These are phyloP conservation scores for Meiosimyza decipiens DNA, from an alignment of 2,888 invertebrate genomes.

Conservation along the genomic window DNA sequence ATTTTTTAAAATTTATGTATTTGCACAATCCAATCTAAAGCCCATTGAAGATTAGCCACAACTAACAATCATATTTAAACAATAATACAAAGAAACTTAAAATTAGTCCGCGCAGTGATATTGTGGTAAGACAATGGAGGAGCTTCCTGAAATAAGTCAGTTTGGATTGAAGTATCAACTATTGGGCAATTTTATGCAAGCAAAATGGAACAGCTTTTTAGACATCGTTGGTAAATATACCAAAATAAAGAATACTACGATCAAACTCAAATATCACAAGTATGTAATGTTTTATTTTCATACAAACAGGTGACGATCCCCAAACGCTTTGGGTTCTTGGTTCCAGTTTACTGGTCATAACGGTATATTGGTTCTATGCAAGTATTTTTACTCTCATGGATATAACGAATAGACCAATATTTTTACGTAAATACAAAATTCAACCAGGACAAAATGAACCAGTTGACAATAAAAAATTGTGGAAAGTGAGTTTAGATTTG, in stretches of 20 bases:
- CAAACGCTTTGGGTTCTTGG: conserved; percentile 73
- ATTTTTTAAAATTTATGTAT: background rate
- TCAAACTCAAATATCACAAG: too few species aligned
- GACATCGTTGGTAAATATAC: conserved; percentile 69
- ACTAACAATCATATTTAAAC: background rate
- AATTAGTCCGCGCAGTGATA: background rate
- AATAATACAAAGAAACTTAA: background rate
- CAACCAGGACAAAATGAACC: conserved; percentile 83
- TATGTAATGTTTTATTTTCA: background rate
- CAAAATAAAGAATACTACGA: too few species aligned
- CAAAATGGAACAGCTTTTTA: conserved; percentile 76
- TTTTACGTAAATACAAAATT: conserved; percentile 79
- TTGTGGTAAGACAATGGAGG: background rate
- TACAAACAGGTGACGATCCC: conserved; percentile 70
- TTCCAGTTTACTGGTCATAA: conserved; percentile 69
- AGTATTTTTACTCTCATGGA: conserved; percentile 79
- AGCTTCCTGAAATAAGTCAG: conserved; percentile 12
- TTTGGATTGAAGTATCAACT: conserved; percentile 76
- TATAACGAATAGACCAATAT: conserved; percentile 75
- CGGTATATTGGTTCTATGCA: conserved; percentile 80
- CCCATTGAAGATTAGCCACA: background rate
- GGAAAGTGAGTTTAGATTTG: conserved; percentile 66
- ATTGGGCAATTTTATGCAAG: conserved; percentile 78
- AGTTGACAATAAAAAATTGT: conserved; percentile 71
- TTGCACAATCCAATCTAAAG: background rate